phyloP scores from a whole-genome alignment of 2,888 invertebrate genomes.

The Tyria jacobaeae region DNA sequence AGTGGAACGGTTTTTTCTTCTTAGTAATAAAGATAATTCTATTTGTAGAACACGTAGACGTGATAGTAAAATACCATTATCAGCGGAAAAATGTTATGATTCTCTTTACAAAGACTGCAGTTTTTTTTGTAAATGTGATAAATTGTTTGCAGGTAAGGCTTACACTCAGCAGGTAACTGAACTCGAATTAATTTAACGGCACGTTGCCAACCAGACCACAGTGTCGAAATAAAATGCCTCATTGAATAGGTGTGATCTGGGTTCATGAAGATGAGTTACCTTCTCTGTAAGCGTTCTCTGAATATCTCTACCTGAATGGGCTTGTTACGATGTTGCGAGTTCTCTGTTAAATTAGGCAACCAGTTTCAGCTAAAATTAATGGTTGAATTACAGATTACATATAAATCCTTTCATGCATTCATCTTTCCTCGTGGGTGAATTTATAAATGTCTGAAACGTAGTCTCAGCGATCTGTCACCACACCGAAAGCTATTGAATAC shows the following conservation, averaged over 20 bases:
- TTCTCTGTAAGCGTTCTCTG: too few species aligned
- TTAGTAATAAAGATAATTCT: not conserved
- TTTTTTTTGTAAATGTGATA: too few species aligned
- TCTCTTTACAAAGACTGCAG: too few species aligned
- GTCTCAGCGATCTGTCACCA: constrained; percentile 36
- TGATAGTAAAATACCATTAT: too few species aligned
- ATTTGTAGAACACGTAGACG: not conserved
- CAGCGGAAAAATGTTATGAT: not conserved
- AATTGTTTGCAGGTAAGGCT: too few species aligned
- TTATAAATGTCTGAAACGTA: constrained; percentile 36
- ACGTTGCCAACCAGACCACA: too few species aligned
- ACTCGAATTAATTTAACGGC: not conserved
- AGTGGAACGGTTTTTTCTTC: not conserved
- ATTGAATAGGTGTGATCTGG: too few species aligned
- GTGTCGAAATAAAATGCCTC: too few species aligned
- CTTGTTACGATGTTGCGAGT: too few species aligned
- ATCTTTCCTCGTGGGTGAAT: constrained; percentile 36
- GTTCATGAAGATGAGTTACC: too few species aligned
- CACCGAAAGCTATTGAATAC: constrained; percentile 21
- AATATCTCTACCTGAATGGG: too few species aligned
- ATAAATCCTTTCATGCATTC: constrained; percentile 33
- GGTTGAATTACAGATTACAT: constrained; percentile 32
- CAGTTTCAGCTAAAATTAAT: constrained; percentile 37
- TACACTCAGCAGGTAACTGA: not conserved
- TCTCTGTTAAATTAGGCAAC: not conserved